phyloP scores from a whole-genome alignment of 2,888 invertebrate species.

The Torymus auratus region DNA sequence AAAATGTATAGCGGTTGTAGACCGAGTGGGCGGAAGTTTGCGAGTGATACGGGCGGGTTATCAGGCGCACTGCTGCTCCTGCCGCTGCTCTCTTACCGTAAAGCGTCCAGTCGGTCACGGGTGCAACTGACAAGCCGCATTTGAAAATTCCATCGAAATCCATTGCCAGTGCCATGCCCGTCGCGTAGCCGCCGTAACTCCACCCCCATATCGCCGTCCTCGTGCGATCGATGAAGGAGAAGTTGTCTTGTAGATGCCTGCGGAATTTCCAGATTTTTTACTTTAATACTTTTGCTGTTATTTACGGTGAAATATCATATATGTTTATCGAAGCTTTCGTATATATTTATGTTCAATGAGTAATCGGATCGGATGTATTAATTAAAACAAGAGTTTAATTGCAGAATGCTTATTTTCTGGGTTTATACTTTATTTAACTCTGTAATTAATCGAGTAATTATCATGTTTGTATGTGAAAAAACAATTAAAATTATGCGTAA shows the following conservation, averaged over 20 bases:
- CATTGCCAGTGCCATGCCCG: conserved; percentile 90
- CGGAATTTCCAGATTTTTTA: conserved; percentile 56
- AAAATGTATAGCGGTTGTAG: too few relatives aligned
- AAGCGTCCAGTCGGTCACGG: conserved; percentile 96
- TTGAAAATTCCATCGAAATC: conserved; percentile 87
- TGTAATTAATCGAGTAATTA: too few relatives aligned
- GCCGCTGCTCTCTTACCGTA: conserved; percentile 83
- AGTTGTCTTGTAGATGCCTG: conserved; percentile 82
- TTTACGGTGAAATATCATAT: too few relatives aligned
- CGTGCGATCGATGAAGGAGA: conserved; percentile 86
- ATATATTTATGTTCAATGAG: too few relatives aligned
- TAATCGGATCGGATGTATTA: too few relatives aligned
- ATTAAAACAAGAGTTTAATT: too few relatives aligned
- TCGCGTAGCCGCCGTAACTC: conserved; percentile 98
- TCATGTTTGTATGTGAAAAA: too few relatives aligned
- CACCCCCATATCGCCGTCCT: conserved; percentile 98
- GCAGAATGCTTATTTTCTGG: too few relatives aligned
- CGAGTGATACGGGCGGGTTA: conserved; percentile 27
- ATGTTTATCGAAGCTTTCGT: too few relatives aligned
- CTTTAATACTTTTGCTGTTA: too few relatives aligned
- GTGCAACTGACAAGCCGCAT: conserved; percentile 96
- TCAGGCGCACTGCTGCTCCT: conserved; percentile 48
- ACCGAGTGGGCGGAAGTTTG: conserved; percentile 9
- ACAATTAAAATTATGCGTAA: too few relatives aligned
- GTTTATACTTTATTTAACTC: too few relatives aligned